Percentiles rank a stretch among this genome's conserved stretches.
phyloP scores from a whole-genome alignment of 1,140 invertebrate genomes.

The Coboldia fuscipes region DNA sequence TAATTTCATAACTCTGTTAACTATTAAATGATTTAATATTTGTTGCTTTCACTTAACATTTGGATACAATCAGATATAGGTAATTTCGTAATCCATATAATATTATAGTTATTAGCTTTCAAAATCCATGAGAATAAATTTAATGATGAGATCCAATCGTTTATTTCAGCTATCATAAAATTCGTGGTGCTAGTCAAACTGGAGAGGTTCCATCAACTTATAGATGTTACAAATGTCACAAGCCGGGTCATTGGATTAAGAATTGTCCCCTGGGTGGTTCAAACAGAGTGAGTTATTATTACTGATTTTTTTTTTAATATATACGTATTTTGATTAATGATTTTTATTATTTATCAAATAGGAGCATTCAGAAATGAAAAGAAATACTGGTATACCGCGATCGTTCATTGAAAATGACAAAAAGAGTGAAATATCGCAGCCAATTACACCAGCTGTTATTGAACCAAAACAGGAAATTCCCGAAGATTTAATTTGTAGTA shows the following conservation, averaged over 20 bases:
- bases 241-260: slow-evolving; percentile 88
- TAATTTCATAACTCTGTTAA: too few species aligned
- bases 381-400: slow-evolving; percentile 91
- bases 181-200: slow-evolving; percentile 63
- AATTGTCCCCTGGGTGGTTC: slow-evolving; percentile 59
- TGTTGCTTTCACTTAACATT: too few species aligned
- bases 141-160: not conserved
- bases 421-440: slow-evolving; percentile 6
- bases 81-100: too few species aligned
- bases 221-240: slow-evolving; percentile 80
- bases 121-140: not conserved
- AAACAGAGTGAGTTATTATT: too few species aligned
- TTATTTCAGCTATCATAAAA: slow-evolving; percentile 58
- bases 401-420: slow-evolving; percentile 75
- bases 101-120: slow-evolving; percentile 10
- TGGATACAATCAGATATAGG: too few species aligned
- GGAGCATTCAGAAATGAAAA: slow-evolving; percentile 63
- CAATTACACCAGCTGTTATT: slow-evolving; percentile 31
- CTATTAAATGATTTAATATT: too few species aligned
- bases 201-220: slow-evolving; percentile 78
- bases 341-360: too few species aligned
- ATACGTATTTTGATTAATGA: slow-evolving; percentile 3
- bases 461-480: slow-evolving; percentile 59
- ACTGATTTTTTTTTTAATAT: slow-evolving; percentile 14
- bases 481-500: slow-evolving; percentile 71